Conservation (phyloP, 2,888 invertebrate species). For the Caenorhabditis macrosperma region DNA sequence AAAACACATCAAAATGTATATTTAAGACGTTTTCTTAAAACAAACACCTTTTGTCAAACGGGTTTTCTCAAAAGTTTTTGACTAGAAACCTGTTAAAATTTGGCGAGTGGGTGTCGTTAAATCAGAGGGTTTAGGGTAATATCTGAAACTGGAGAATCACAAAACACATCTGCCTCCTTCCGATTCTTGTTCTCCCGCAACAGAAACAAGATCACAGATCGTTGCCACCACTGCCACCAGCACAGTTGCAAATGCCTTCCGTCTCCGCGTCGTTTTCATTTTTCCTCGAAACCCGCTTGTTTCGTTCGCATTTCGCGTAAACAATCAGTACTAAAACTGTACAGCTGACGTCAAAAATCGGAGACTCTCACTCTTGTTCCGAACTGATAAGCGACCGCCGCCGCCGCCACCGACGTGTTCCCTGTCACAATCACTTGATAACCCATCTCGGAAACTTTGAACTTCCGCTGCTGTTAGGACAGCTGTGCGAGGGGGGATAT, state of each 20-base stretch:
- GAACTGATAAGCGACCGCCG: neutral
- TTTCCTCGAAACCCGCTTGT: neutral
- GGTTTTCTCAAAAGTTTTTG: too few relatives aligned
- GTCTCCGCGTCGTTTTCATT: neutral
- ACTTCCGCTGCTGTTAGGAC: neutral
- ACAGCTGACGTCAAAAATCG: constrained; percentile 1
- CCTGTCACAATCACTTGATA: neutral
- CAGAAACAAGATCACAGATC: too few relatives aligned
- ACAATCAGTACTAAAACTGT: neutral
- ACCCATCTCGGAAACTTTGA: neutral
- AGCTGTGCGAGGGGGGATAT: neutral
- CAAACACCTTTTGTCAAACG: too few relatives aligned
- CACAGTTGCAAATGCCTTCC: neutral
- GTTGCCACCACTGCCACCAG: too few relatives aligned
- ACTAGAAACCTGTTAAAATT: too few relatives aligned
- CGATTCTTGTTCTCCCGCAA: too few relatives aligned
- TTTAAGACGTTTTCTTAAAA: too few relatives aligned
- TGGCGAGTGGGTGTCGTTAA: too few relatives aligned
- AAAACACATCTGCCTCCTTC: too few relatives aligned
- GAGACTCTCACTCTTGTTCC: neutral
- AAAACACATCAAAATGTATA: too few relatives aligned
- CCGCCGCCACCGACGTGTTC: neutral
- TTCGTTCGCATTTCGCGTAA: neutral
- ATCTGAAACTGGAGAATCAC: too few relatives aligned
- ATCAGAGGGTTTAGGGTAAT: too few relatives aligned